Evolutionary conservation across 37 sponge, comb jelly and placozoan genomes (phyloP), one percentile per base, ranked within the genome.

Genomic region (Spongilla lacustris): DNA sequence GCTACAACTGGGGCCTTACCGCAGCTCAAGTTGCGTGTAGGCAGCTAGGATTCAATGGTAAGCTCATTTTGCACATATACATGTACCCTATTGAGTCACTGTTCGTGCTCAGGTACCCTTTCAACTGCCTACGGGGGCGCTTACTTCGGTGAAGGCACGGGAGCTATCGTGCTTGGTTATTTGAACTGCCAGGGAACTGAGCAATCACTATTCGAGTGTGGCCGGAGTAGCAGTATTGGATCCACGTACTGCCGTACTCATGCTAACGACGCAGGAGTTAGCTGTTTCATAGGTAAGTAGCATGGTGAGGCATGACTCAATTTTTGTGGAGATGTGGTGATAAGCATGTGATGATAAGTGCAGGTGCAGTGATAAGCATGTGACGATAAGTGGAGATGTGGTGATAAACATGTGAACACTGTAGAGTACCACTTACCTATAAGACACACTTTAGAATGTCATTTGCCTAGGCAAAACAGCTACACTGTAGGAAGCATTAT

Each of bases 1-100:
- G 19, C 21, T 76, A 78, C 3, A 4, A 1, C 5, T 92, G 92
- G 92, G 85, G 74, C 33, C 10, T 26, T 5, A 36, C 1, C 0
- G 92, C 82, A 32, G 92, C 92, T 31, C 33, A 29, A 29, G 89
- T 88, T n/a, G 82, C 89, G 9, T 92, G 92, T 69, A 83, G n/a
- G 24, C 92, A 92, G 73, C 85, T 92, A 22, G 92, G 92, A 67
- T 92, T 66, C 73, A 58, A 58, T 58, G 58, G 58, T 58, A 1
- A 58, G 58, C 19, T 46, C 8, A 10, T 8, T 8, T 46, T 46
- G 46, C 21, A 17, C 11, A 0, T 17, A 58, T 58, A 13, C 12
- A 58, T 58, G 58, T 46, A 8, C 46, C 4, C 46, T 58, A 17
- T 41, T 41, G 6, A 41, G 41, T 41, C 3, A 41, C 6, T 9